Conservation (phyloP, 1,140 invertebrate species). For the Adelges cooleyi region DNA sequence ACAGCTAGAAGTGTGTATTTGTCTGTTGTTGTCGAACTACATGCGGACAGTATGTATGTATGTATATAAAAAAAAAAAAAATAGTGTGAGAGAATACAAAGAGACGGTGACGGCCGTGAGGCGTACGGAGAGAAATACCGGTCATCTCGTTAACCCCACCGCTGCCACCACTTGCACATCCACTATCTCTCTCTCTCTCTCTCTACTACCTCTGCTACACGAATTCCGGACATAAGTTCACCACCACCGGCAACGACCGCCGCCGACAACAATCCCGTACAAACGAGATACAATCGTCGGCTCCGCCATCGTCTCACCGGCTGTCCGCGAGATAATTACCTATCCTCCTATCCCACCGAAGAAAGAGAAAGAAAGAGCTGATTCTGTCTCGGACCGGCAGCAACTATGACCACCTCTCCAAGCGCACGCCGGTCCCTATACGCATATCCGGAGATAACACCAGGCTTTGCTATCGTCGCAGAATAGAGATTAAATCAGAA, state of each 20-base stretch:
- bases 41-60: background rate
- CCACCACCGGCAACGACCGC: background rate
- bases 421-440: too few species aligned
- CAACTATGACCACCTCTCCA: too few species aligned
- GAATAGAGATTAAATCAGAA: too few species aligned
- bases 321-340: conserved; percentile 24
- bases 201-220: too few species aligned
- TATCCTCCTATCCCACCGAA: background rate
- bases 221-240: conserved; percentile 25
- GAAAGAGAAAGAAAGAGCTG: too few species aligned
- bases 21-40: conserved; percentile 10
- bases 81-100: background rate
- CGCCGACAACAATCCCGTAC: conserved; percentile 6
- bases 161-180: background rate
- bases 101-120: background rate
- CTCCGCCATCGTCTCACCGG: background rate
- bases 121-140: conserved; percentile 13
- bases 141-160: conserved; percentile 27
- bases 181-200: background rate
- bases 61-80: background rate
- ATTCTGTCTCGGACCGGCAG: too few species aligned
- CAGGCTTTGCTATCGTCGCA: too few species aligned
- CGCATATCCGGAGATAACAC: too few species aligned
- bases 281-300: conserved; percentile 18
- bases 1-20: background rate